Conservation (phyloP, 1,140 invertebrate genomes). For the Scaptomyza graminum region DNA sequence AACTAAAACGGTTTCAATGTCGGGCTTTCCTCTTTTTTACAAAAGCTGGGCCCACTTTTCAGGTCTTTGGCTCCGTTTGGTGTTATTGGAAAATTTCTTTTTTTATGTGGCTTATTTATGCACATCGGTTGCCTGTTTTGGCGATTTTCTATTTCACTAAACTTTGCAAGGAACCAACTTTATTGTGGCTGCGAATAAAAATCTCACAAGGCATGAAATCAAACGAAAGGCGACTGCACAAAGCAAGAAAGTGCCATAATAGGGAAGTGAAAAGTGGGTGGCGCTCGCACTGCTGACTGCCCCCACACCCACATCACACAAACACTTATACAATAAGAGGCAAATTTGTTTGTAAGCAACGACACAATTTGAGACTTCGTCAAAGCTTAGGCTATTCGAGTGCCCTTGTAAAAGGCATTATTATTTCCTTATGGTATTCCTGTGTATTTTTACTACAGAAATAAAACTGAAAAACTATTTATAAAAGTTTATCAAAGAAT, state of each 20-base stretch:
- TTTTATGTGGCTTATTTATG: conserved; percentile 73
- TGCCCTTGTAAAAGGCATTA: background rate
- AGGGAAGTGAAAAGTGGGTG: background rate
- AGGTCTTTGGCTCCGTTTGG: conserved; percentile 27
- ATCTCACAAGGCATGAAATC: conserved; percentile 29
- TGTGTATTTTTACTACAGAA: no score
- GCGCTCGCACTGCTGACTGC: background rate
- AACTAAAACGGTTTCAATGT: conserved; percentile 59
- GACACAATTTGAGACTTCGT: conserved; percentile 44
- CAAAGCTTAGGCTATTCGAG: conserved; percentile 27
- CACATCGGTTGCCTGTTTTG: conserved; percentile 35
- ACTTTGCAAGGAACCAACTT: conserved; percentile 60
- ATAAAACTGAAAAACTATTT: no score
- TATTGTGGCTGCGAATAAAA: conserved; percentile 55
- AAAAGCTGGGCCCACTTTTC: conserved; percentile 39
- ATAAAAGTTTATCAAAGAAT: no score
- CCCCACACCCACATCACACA: background rate
- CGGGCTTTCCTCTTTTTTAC: conserved; percentile 8
- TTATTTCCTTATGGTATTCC: background rate
- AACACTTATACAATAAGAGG: conserved; percentile 44
- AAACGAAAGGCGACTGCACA: conserved; percentile 46
- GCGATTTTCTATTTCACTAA: conserved; percentile 75
- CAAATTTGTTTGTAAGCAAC: conserved; percentile 61
- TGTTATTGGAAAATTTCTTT: conserved; percentile 67
- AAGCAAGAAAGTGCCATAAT: conserved; percentile 34